phyloP scores from a whole-genome alignment of 92 coral and sea anemone species.

The Porites rus region DNA sequence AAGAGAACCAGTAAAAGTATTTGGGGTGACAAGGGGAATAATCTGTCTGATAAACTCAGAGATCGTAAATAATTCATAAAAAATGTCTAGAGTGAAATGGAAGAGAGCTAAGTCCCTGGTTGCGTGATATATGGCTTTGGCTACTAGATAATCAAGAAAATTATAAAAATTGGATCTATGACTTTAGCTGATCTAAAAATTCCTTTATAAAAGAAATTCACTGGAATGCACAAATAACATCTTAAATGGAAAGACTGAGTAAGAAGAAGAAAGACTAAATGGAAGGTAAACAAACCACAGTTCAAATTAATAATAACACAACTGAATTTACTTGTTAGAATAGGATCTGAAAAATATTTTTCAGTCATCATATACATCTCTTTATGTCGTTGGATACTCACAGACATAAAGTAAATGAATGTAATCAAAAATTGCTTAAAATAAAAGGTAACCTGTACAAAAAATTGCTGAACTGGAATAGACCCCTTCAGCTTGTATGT shows the following conservation, averaged over 20 bases:
- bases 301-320: neutral
- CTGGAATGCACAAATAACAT: neutral
- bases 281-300: neutral
- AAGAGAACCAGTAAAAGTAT: neutral
- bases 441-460: too few relatives aligned
- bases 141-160: neutral
- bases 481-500: too few relatives aligned
- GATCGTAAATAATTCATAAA: constrained; percentile 29
- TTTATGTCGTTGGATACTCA: too few relatives aligned
- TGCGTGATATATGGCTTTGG: too few relatives aligned
- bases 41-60: constrained; percentile 5
- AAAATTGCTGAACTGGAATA: too few relatives aligned
- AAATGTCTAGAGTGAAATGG: constrained; percentile 2
- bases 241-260: too few relatives aligned
- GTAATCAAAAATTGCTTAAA: too few relatives aligned
- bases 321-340: neutral
- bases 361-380: too few relatives aligned
- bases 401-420: too few relatives aligned
- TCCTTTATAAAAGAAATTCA: neutral
- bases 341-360: neutral
- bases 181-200: neutral
- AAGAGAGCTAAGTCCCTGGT: neutral
- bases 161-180: neutral
- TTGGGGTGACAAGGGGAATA: constrained; percentile 5
- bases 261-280: neutral